Percentiles rank a stretch among this genome's conserved stretches.
phyloP scores from a whole-genome alignment of 2,888 invertebrate species.

The Xestobium rufovillosum region DNA sequence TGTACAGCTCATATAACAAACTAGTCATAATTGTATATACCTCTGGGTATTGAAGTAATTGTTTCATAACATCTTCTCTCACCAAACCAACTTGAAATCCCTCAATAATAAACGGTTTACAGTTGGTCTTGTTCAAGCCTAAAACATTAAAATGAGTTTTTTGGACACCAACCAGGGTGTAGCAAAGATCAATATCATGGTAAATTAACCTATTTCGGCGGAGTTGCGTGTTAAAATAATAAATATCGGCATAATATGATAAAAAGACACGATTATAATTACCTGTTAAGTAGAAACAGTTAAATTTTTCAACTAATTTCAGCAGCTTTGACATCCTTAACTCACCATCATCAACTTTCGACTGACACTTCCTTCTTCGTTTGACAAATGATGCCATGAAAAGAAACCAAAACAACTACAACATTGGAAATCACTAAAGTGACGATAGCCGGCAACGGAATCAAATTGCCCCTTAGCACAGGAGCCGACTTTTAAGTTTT shows the following conservation, averaged over 20 bases:
- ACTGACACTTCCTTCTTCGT: slow-evolving; percentile 22
- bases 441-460: too few species aligned
- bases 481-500: too few species aligned
- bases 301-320: slow-evolving; percentile 79
- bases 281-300: slow-evolving; percentile 86
- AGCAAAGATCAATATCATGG: slow-evolving; percentile 21
- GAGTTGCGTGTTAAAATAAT: too few species aligned
- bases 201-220: too few species aligned
- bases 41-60: slow-evolving; percentile 74
- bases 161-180: slow-evolving; percentile 19
- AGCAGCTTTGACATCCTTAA: slow-evolving; percentile 60
- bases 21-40: slow-evolving; percentile 41
- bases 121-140: slow-evolving; percentile 72
- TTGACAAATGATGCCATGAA: too few species aligned
- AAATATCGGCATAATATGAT: too few species aligned
- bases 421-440: too few species aligned
- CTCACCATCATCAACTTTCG: slow-evolving; percentile 11
- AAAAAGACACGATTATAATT: too few species aligned
- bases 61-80: slow-evolving; percentile 74
- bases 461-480: too few species aligned
- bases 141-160: slow-evolving; percentile 24
- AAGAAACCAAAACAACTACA: too few species aligned
- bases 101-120: slow-evolving; percentile 80
- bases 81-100: slow-evolving; percentile 86
- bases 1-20: neutral